These are phyloP conservation scores for Sebastes matsubarae DNA, from an alignment of 2,797 vertebrate genomes.

Conservation along the genomic window DNA sequence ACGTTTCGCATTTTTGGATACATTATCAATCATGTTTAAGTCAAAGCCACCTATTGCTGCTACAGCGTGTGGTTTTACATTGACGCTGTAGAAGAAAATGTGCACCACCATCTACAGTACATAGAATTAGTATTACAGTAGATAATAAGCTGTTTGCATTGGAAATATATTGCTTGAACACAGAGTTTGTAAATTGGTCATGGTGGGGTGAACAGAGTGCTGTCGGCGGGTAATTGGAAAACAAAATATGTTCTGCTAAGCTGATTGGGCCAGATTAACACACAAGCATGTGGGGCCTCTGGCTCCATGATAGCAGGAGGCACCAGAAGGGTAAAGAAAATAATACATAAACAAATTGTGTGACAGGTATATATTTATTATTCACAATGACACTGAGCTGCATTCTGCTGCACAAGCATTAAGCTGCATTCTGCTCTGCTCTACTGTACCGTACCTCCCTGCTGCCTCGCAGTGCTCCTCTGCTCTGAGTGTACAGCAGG, in stretches of 20 bases:
- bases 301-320: conserved; percentile 33
- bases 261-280: conserved; percentile 58
- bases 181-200: conserved; percentile 67
- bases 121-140: conserved; percentile 41
- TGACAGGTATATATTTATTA: conserved; percentile 63
- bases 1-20: conserved; percentile 21
- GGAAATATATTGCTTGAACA: conserved; percentile 52
- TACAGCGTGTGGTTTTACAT: conserved; percentile 8
- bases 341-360: conserved; percentile 50
- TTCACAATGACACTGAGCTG: conserved; percentile 66
- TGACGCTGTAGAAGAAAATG: conserved; percentile 14
- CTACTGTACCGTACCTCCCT: conserved; percentile 41
- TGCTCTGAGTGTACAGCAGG: conserved; percentile 23
- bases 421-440: conserved; percentile 47
- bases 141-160: conserved; percentile 55
- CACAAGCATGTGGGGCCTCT: conserved; percentile 13
- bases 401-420: conserved; percentile 72
- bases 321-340: conserved; percentile 46
- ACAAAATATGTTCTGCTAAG: conserved; percentile 64
- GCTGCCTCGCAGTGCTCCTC: conserved; percentile 46
- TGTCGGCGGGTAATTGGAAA: conserved; percentile 70
- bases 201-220: conserved; percentile 50
- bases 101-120: conserved; percentile 20
- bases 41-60: conserved; percentile 5
- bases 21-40: conserved; percentile 40